Base-by-base conservation (phyloP, 1,140 invertebrate species). In the Dendrolimus punctatus region DNA sequence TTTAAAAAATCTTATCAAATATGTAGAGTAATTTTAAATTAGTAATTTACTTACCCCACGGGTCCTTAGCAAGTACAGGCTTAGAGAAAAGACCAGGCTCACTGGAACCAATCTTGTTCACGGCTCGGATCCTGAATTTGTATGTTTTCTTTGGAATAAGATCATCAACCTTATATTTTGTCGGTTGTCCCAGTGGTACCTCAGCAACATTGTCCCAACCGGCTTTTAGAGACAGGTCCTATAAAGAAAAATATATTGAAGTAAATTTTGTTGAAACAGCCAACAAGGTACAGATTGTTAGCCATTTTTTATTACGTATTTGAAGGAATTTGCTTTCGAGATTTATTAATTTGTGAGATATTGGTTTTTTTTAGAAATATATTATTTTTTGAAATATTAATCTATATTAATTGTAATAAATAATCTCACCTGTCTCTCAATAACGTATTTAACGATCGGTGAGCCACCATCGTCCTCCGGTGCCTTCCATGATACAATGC, bases 61-160 rank as follows among this genome's bases (percentile, higher is more conserved):
- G 98, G 93, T 99, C 97, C 87, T 99, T 99, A 41, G 98, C 97
- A 46, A 98, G 81, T 38, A 98, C 93, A 39, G 94, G 91, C 75
- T 95, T 97, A 57, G 88, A 92, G 69, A 97, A 95, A 6, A 93
- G 85, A 36, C 95, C 93, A 48, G 96, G 96, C 78, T 99, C 96
- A 82, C 96, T 95, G 6, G 92, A 89, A 47, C 94, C 95, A 55
- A 96, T 91, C 73, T 96, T 96, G 78, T 99, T 99, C 8, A 98
- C 93, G 48, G 98, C 98, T 55, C 93, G 91, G 56, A 99, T 97
- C 58, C 98, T 91, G 89, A 99, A 99, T 90, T 97, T 97, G 88
- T 95, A 98, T 71, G 93, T 95, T 82, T 94, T 98, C 87, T 94
- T 97, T 10, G 92, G 92, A 41, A 92, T 89, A 3, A 99, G 90